phyloP scores from a whole-genome alignment of 2,113 vertebrate genomes.

The Nesoenas mayeri region DNA sequence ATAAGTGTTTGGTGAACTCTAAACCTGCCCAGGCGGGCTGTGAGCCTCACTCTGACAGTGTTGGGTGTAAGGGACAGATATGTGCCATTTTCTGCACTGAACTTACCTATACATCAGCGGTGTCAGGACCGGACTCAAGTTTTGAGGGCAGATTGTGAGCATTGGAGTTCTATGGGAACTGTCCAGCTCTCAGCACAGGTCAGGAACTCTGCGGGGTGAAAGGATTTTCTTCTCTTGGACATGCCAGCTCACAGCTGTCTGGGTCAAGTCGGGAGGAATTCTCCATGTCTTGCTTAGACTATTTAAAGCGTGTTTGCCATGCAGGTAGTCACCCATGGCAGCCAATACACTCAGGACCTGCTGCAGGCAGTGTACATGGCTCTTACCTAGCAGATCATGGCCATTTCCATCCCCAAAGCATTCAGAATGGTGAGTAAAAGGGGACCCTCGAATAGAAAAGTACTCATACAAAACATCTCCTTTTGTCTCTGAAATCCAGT shows the following conservation, averaged over 20 bases:
- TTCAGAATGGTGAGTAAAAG: not conserved
- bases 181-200: not conserved
- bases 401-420: not conserved
- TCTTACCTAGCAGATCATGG: not conserved
- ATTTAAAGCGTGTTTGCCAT: not conserved
- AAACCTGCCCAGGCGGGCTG: not conserved
- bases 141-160: not conserved
- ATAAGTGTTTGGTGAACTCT: not conserved
- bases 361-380: not conserved
- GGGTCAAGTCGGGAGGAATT: not conserved
- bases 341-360: not conserved
- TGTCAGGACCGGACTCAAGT: not conserved
- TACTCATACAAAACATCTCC: not conserved
- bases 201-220: not conserved
- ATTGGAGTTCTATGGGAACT: not conserved
- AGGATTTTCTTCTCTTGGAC: not conserved
- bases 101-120: not conserved
- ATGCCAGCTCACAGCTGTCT: not conserved
- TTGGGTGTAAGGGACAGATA: not conserved
- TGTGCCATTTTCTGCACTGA: not conserved
- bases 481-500: not conserved
- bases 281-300: not conserved
- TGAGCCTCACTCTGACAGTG: not conserved
- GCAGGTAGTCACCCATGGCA: fast-evolving
- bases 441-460: not conserved